Evolutionary conservation across 2,888 invertebrate genomes (phyloP), one percentile per base, ranked within the genome.

Genomic region (Epirrhoe tristata): DNA sequence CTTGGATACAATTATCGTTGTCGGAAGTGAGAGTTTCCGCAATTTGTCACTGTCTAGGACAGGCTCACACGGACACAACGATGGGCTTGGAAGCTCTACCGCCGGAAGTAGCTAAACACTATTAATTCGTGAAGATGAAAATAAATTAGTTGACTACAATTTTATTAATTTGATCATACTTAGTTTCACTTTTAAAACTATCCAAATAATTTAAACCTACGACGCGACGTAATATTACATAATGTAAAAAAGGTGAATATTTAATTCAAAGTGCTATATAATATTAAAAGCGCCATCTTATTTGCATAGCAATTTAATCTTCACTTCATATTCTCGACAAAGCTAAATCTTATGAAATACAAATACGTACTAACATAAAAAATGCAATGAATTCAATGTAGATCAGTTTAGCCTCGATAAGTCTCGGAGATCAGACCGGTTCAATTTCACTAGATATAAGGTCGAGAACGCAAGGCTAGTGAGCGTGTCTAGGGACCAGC

Each of bases 371-470:
- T n/a, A n/a, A n/a, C n/a, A n/a, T n/a, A n/a, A 58, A 32, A 58
- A 69, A 63, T 71, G 68, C 70, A 68, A 59, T 56, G 55, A 66
- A 66, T 67, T 73, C 67, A 77, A 79, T 79, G 77, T 79, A 74
- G 80, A 70, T 77, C 75, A 81, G 76, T 71, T 75, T 75, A 81
- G 77, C 75, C 76, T 77, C 77, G 79, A 79, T 77, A 77, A 83
- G 79, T 78, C 76, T 80, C 74, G 73, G 72, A 75, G 68, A 74
- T 82, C 76, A 78, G 79, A 88, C 89, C 84, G 87, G 88, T 90
- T 89, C 85, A 91, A 91, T 92, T 91, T 91, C 91, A 91, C 91
- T 89, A 85, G 86, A 84, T 75, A 80, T 32, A 91, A 93, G 92
- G 92, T 92, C 92, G 86, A 73, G 69, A 75, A 77, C 79, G 77